A percentile compares a stretch with the other conserved stretches of the same genome.
phyloP scores from a whole-genome alignment of 30 jellyfish, hydroid and myxozoan species.

The Hydra vulgaris region DNA sequence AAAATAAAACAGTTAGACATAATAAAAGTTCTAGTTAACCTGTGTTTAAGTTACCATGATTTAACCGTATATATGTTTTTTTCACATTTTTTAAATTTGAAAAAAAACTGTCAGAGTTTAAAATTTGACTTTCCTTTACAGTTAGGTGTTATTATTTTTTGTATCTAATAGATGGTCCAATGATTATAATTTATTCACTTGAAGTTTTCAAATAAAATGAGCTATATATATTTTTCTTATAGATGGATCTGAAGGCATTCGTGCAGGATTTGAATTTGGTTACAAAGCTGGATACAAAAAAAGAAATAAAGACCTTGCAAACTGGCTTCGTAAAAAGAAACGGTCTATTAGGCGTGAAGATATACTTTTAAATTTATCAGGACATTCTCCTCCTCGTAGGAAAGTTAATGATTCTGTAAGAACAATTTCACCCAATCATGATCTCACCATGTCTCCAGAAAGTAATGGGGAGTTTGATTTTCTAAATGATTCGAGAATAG shows the following conservation, averaged over 20 bases:
- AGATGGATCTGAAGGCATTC: conserved; percentile 82
- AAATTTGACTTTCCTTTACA: no score
- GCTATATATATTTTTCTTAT: background rate
- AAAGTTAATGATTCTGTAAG: conserved; percentile 48
- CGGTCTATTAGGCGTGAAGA: conserved; percentile 74
- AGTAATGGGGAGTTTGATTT: conserved; percentile 20
- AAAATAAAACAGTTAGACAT: no score
- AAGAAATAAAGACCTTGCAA: conserved; percentile 59
- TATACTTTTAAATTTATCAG: conserved; percentile 62
- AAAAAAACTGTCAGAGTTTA: no score
- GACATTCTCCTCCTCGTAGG: conserved; percentile 87
- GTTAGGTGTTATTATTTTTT: no score
- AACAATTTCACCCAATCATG: conserved; percentile 27
- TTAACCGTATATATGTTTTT: no score
- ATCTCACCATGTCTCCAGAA: conserved; percentile 12
- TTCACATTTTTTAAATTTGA: no score
- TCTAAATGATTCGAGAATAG: background rate
- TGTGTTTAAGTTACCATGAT: no score
- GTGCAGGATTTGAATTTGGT: conserved; percentile 73
- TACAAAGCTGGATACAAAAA: conserved; percentile 55
- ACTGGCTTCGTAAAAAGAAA: conserved; percentile 79
- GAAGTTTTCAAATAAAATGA: background rate
- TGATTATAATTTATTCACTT: no score
- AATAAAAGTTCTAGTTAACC: no score
- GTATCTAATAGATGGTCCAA: no score